Conservation (phyloP, 53 echinoderm and acorn worm genomes). For the Antedon mediterranea region DNA sequence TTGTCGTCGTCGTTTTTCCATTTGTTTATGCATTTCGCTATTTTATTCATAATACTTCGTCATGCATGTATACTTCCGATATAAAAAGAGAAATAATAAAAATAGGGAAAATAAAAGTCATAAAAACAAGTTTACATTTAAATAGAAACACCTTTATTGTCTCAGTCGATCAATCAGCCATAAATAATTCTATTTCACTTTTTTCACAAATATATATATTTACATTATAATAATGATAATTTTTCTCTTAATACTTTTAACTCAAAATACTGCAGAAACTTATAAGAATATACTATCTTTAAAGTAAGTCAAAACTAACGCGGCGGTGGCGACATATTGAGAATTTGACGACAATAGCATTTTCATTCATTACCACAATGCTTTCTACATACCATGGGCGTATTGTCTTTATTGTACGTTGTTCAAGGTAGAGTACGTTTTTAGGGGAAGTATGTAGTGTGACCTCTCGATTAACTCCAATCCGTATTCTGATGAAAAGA, state of each 20-base stretch:
- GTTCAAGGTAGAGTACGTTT: neutral
- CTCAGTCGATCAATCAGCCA: neutral
- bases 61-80: too few relatives aligned
- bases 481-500: too few relatives aligned
- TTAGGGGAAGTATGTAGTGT: neutral
- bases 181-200: constrained; percentile 1
- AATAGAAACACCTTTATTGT: neutral
- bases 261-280: neutral
- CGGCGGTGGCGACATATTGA: too few relatives aligned
- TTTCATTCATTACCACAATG: neutral
- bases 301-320: neutral
- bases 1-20: too few relatives aligned
- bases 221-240: neutral
- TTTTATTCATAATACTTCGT: too few relatives aligned
- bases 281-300: neutral
- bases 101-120: too few relatives aligned
- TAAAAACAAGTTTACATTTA: neutral
- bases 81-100: too few relatives aligned
- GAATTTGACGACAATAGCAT: too few relatives aligned
- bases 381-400: neutral
- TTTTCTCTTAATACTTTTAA: neutral
- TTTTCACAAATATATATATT: neutral
- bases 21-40: too few relatives aligned
- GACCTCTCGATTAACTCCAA: neutral
- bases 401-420: neutral